These are phyloP conservation scores for Erithacus rubecula DNA, from an alignment of 2,797 vertebrate species.

Conservation along the genomic window DNA sequence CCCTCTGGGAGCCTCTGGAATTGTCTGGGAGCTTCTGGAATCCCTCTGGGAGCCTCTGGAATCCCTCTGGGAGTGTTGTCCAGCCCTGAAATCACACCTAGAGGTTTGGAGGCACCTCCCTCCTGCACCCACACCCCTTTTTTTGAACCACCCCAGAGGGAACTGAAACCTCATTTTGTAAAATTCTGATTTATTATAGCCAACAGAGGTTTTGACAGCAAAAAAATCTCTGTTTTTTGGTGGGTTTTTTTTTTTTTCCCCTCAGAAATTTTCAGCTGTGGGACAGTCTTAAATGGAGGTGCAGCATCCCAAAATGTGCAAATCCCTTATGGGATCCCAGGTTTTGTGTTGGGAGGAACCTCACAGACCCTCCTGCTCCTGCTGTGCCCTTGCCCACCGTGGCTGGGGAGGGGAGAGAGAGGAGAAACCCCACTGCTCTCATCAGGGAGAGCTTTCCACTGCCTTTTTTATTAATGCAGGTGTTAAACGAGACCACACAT, in stretches of 20 bases:
- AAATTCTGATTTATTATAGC: neutral
- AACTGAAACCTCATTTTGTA: fast-evolving
- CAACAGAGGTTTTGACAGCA: neutral
- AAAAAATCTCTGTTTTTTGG: too few relatives aligned
- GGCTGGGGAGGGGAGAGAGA: neutral
- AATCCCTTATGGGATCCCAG: fast-evolving
- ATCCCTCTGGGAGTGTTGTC: neutral
- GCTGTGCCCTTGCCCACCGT: fast-evolving
- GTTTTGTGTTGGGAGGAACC: neutral
- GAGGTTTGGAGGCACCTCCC: neutral
- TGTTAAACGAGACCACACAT: neutral
- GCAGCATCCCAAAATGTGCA: neutral
- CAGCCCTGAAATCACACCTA: neutral
- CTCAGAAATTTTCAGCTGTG: neutral
- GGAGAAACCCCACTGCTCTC: neutral
- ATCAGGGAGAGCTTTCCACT: neutral
- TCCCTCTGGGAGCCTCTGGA: neutral
- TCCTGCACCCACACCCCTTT: neutral
- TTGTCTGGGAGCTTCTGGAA: neutral
- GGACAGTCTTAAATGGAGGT: neutral
- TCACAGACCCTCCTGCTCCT: fast-evolving
- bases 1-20: neutral
- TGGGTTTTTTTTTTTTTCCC: neutral
- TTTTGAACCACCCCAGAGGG: too few relatives aligned
- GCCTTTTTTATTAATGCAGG: neutral